Evolutionary conservation across 2,888 invertebrate species (phyloP).

Genomic region (Acleris sparsana): DNA sequence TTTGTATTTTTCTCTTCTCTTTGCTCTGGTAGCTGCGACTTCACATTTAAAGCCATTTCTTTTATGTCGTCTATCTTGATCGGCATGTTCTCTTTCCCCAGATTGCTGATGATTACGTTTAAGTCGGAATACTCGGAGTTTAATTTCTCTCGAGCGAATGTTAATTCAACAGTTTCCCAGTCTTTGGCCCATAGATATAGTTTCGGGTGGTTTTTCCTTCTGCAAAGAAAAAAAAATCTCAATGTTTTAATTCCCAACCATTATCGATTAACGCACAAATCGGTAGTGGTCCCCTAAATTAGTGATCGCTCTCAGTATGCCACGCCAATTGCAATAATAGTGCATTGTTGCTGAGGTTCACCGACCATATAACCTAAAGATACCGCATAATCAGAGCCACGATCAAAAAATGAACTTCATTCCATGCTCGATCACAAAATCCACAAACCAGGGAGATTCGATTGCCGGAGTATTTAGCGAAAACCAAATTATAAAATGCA

Average conservation of each 20-base stretch:
- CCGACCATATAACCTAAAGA: too few species aligned
- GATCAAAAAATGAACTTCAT: too few species aligned
- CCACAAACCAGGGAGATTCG: too few species aligned
- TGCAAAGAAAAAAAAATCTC: conserved; percentile 51
- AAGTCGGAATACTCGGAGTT: conserved; percentile 74
- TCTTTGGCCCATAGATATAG: conserved; percentile 93
- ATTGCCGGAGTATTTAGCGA: too few species aligned
- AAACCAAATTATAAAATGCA: too few species aligned
- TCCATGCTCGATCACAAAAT: too few species aligned
- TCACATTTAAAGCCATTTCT: conserved; percentile 52
- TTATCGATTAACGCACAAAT: too few species aligned
- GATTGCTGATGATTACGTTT: conserved; percentile 64
- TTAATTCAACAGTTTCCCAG: conserved; percentile 85
- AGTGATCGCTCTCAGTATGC: too few species aligned
- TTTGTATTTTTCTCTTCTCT: conserved; percentile 42
- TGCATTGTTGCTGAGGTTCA: too few species aligned
- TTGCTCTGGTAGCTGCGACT: conserved; percentile 51
- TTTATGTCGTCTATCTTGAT: conserved; percentile 55
- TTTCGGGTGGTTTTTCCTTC: conserved; percentile 92
- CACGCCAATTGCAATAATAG: too few species aligned
- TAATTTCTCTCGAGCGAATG: conserved; percentile 60
- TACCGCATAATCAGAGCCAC: too few species aligned
- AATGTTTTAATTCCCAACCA: not conserved
- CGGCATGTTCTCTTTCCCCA: conserved; percentile 70
- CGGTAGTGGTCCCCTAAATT: too few species aligned